Conservation (phyloP, 92 coral and sea anemone species). For the Palythoa grandis region DNA sequence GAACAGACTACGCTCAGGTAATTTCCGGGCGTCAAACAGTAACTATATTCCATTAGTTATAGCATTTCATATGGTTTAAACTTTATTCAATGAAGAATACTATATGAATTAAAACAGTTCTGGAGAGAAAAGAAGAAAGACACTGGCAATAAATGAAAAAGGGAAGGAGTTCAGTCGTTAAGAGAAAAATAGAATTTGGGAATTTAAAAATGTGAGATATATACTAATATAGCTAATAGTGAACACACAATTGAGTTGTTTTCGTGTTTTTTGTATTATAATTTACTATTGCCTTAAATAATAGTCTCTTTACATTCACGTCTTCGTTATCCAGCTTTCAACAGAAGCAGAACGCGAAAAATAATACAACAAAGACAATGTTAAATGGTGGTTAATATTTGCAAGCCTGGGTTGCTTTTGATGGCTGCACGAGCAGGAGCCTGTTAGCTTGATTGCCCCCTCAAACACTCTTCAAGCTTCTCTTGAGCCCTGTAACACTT, state of each 20-base stretch:
- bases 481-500: neutral
- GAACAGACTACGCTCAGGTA: neutral
- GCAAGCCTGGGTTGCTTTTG: neutral
- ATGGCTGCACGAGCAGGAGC: neutral
- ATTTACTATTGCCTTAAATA: conserved; percentile 22
- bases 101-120: no score
- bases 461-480: neutral
- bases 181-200: no score
- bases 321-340: conserved; percentile 5
- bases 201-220: no score
- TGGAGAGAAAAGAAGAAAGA: no score
- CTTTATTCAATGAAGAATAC: no score
- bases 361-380: conserved; percentile 1
- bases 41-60: neutral
- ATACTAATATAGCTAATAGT: neutral
- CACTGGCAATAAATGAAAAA: no score
- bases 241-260: neutral
- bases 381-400: neutral
- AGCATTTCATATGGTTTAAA: no score
- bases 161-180: no score
- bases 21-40: conserved; percentile 16
- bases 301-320: conserved; percentile 25
- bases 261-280: conserved; percentile 6
- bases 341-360: conserved; percentile 25
- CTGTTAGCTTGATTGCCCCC: neutral